Base-by-base conservation (phyloP, 2,888 invertebrate genomes). In the Caprella mutica region DNA sequence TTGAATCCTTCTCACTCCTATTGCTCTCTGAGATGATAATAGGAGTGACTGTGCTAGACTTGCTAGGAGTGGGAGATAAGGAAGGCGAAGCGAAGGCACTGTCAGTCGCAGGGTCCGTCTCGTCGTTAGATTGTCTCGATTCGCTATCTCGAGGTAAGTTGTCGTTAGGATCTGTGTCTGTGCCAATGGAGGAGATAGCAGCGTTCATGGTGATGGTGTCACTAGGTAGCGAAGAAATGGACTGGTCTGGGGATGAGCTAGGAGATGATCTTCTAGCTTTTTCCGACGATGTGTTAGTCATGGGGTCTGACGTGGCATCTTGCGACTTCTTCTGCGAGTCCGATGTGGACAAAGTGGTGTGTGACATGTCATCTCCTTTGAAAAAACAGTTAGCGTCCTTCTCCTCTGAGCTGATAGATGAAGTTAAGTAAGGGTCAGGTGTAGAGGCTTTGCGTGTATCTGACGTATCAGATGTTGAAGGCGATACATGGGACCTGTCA, bases 221-320 rank as follows among this genome's bases (percentile, higher is more conserved):
- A 5, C 56, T 54, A n/a, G 59, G 58, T 26, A 63, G 59, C 17
- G 62, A 63, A 1, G 56, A 57, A 8, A 63, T 24, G 19, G 62
- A 63, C 5, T 44, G 59, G 39, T 57, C 59, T 14, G 59, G 56
- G 29, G 62, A 63, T 4, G 56, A 42, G 26, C 56, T 59, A 29
- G 62, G 58, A 2, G 55, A 40, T 27, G 40, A 54, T 12, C 48
- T 27, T 27, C 44, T 21, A 27, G 43, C 54, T n/a, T 44, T 55
- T 21, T 39, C 55, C 23, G 29, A 39, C 14, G 48, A 48, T n/a
- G n/a, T n/a, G n/a, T n/a, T n/a, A n/a, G n/a, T n/a, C n/a, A n/a
- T n/a, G n/a, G n/a, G n/a, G 12, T 21, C 29, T 3, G 56, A 39
- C 3, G 51, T 54, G 12, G 33, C 52, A 26, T 61, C 55, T 6